A percentile compares a stretch with the other conserved stretches of the same genome.
Evolutionary conservation across 2,888 invertebrate species (phyloP).

Genomic region (Abrostola triplasia): DNA sequence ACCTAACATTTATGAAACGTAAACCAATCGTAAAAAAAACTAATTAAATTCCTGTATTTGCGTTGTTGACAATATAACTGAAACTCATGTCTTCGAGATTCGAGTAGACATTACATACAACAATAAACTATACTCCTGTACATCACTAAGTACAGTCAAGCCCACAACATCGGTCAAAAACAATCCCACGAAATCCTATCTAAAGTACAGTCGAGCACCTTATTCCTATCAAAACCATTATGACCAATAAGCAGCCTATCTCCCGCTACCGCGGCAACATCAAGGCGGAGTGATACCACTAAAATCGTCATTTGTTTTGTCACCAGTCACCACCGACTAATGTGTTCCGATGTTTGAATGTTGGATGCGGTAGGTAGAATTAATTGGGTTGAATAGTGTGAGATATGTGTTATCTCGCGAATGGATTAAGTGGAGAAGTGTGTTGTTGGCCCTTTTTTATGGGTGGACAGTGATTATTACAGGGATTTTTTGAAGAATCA

Average conservation of each 20-base stretch:
- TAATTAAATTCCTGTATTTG: too few relatives aligned
- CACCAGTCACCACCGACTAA: constrained; percentile 77
- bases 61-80: too few relatives aligned
- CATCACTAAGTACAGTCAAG: too few relatives aligned
- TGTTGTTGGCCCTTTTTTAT: background rate
- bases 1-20: too few relatives aligned
- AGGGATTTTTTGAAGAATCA: background rate
- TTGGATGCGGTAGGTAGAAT: constrained; percentile 41
- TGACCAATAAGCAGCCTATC: constrained; percentile 55
- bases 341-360: constrained; percentile 19
- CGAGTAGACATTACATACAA: too few relatives aligned
- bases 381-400: constrained; percentile 1
- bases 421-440: constrained; percentile 18
- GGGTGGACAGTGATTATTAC: background rate
- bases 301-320: constrained; percentile 89
- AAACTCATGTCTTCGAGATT: too few relatives aligned
- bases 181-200: constrained; percentile 29
- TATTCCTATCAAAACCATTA: constrained; percentile 47
- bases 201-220: constrained; percentile 45
- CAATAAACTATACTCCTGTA: too few relatives aligned
- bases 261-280: constrained; percentile 74
- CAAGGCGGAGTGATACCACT: constrained; percentile 83
- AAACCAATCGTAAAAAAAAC: too few relatives aligned
- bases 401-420: constrained; percentile 17
- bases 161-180: constrained; percentile 3